A percentile compares a stretch with the other conserved stretches of the same genome.
These are phyloP conservation scores for Chaetogeoica ovagalla DNA, from an alignment of 2,888 invertebrate genomes.

Conservation along the genomic window DNA sequence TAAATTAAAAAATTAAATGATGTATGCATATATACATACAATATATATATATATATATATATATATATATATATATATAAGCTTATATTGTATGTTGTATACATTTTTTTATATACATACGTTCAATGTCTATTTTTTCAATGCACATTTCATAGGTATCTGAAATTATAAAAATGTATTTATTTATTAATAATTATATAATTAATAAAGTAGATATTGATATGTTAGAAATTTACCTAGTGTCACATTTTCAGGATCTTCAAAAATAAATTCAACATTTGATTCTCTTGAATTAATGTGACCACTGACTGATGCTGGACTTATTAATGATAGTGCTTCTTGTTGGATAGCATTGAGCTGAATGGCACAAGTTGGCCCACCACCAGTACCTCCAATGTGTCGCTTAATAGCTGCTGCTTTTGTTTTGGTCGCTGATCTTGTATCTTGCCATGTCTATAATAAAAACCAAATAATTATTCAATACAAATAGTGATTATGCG, in stretches of 20 bases:
- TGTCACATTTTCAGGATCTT: background rate
- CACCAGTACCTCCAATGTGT: slow-evolving; percentile 3
- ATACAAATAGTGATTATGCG: too few relatives aligned
- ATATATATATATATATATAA: background rate
- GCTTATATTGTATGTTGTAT: background rate
- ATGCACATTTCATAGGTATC: background rate
- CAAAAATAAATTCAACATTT: slow-evolving; percentile 4
- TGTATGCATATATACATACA: too few relatives aligned
- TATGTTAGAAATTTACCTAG: background rate
- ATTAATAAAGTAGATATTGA: slow-evolving; percentile 1
- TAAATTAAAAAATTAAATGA: slow-evolving; percentile 5
- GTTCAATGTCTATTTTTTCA: background rate
- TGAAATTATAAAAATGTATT: background rate
- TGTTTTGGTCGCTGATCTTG: background rate
- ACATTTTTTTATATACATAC: slow-evolving; percentile 3
- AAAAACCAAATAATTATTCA: too few relatives aligned
- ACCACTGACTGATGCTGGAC: slow-evolving; percentile 2
- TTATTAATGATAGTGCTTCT: too few relatives aligned
- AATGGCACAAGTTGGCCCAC: slow-evolving; percentile 9
- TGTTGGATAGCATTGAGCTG: too few relatives aligned
- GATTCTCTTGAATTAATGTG: background rate
- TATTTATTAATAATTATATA: slow-evolving; percentile 11
- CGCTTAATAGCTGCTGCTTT: slow-evolving; percentile 12
- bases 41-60: too few relatives aligned
- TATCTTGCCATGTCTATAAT: slow-evolving; percentile 14